Evolutionary conservation across 2,113 vertebrate species (phyloP), one percentile per base, ranked within the genome.

Genomic region (Globicephala melas): DNA sequence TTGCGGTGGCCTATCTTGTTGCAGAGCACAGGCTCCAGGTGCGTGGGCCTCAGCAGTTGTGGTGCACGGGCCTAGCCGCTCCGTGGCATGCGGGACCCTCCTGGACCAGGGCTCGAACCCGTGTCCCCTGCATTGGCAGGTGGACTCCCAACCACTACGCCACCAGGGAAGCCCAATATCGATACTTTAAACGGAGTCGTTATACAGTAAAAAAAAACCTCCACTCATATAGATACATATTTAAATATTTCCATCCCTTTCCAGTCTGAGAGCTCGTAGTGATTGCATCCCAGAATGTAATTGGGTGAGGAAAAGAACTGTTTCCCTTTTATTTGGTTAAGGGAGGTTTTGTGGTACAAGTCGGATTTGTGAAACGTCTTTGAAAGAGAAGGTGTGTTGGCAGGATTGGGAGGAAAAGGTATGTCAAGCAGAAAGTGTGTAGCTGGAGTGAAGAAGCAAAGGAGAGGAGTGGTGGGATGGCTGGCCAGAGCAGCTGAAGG

Each of bases 351-450:
- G 6, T 70, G 76, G 71, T n/a, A 38, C 25, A 53, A 90, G 84
- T 77, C 62, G 26, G 77, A 53, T 58, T 89, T 97, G 93, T 92
- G 47, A 86, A 95, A 95, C 41, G 68, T 93, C 89, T 97, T 92
- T 97, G 97, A 97, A 94, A 83, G 67, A 89, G 80, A 93, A 53
- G 80, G 89, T 80, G 71, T 65, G 85, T 70, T 95, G 93, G 96
- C 93, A 94, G 23, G 58, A 88, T 63, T 60, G 81, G 77, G 73
- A 65, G 93, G 96, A 83, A 95, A 95, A 96, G 81, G 31, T n/a
- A 50, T 62, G 74, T 90, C 68, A 81, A 92, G 44, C 76, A 77
- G 60, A 47, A 83, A 91, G 33, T 77, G 62, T 58, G 41, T 26
- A 63, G 67, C 10, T 70, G 44, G 80, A 62, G 50, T 33, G 28